Evolutionary conservation across 2,888 invertebrate species (phyloP), one percentile per base, ranked within the genome.

Genomic region (Orchesella flavescens): DNA sequence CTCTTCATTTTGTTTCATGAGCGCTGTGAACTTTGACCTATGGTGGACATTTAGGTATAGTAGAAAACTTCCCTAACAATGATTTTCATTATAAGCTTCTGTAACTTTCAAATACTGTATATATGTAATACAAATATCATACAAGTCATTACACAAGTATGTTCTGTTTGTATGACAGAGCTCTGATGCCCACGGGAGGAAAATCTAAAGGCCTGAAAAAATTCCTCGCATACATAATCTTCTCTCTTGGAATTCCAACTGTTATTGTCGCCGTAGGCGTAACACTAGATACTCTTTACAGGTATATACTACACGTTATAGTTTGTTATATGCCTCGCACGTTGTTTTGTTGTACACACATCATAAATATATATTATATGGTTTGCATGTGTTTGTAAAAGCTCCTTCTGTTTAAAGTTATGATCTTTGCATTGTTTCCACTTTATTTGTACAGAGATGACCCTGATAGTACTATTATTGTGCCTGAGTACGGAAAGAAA

Each of bases 41-140:
- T 88, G 86, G 85, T 84, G 85, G 81, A 88, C 87, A n/a, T 88
- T 88, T 49, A 80, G 86, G 87, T 87, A 34, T 34, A 76, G 65
- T 55, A 24, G 65, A 4, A 57, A 57, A 21, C 3, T 46, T 46
- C 9, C 46, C n/a, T n/a, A n/a, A n/a, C n/a, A n/a, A n/a, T n/a
- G n/a, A n/a, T n/a, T n/a, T n/a, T n/a, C n/a, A 65, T 44, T 61
- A 13, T 49, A 63, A 21, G 12, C 7, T 19, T 63, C n/a, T 3
- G 12, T 21, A 59, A 59, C 3, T 7, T 49, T 49, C n/a, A 49
- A 7, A 10, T 15, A 15, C 5, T 15, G 3, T 49, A 12, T n/a
- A 3, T 49, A 15, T 49, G 49, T 49, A 49, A 3, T 49, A 12
- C 44, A 12, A 44, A 44, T n/a, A n/a, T n/a, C n/a, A n/a, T n/a